Evolutionary conservation across 1,140 invertebrate species (phyloP).

Genomic region (Scaptomyza pallida): DNA sequence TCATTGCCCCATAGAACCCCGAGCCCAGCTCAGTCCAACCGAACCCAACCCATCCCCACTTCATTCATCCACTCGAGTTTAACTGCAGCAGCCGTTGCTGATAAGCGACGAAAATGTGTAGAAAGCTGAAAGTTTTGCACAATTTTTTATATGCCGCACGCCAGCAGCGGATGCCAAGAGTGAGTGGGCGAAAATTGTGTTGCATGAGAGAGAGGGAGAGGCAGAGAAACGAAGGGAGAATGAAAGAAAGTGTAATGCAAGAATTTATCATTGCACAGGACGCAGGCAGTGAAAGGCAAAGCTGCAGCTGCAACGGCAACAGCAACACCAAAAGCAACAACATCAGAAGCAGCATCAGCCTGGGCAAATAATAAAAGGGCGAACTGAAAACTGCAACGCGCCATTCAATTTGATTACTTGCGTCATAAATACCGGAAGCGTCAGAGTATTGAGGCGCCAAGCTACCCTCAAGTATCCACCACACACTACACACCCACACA

Average conservation of each 20-base stretch:
- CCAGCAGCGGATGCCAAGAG: slow-evolving; percentile 15
- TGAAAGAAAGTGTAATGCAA: slow-evolving; percentile 42
- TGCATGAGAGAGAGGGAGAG: background rate
- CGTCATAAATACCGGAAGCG: slow-evolving; percentile 81
- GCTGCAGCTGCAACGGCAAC: background rate
- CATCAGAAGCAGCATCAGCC: slow-evolving; percentile 19
- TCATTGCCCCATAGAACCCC: slow-evolving; percentile 47
- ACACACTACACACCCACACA: background rate
- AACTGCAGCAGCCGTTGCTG: slow-evolving; percentile 71
- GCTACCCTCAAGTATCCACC: background rate
- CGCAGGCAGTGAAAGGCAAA: slow-evolving; percentile 22
- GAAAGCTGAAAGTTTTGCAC: slow-evolving; percentile 80
- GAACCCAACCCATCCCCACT: no score
- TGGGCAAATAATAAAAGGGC: slow-evolving; percentile 67
- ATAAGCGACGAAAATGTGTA: slow-evolving; percentile 81
- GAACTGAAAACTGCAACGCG: slow-evolving; percentile 68
- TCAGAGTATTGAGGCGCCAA: slow-evolving; percentile 75
- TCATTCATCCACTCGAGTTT: slow-evolving; percentile 28
- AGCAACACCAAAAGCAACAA: background rate
- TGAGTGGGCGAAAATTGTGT: background rate
- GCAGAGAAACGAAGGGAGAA: background rate
- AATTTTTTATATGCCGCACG: slow-evolving; percentile 74
- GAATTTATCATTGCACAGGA: slow-evolving; percentile 73
- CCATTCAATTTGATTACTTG: slow-evolving; percentile 82
- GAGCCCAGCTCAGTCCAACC: no score